Conservation (phyloP, 1,140 invertebrate genomes). For the Teleopsis dalmanni region DNA sequence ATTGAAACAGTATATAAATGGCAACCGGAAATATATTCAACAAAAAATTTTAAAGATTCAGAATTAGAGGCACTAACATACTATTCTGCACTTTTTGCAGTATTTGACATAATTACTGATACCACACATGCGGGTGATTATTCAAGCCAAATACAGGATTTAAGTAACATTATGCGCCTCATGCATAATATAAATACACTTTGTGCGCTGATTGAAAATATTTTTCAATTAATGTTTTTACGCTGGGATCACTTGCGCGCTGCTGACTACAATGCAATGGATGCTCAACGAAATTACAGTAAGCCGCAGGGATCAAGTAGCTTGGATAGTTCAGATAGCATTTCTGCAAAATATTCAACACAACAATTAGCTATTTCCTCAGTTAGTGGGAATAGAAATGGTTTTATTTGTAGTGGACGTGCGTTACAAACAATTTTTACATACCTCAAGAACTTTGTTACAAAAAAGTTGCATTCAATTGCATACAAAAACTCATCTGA, state of each 20-base stretch:
- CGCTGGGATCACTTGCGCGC: slow-evolving; percentile 32
- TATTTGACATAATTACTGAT: slow-evolving; percentile 28
- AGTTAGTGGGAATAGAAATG: slow-evolving; percentile 17
- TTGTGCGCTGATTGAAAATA: slow-evolving; percentile 30
- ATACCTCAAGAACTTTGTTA: slow-evolving; percentile 31
- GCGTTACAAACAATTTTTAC: slow-evolving; percentile 26
- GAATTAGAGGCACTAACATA: slow-evolving; percentile 29
- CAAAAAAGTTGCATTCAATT: slow-evolving; percentile 35
- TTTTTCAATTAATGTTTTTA: slow-evolving; percentile 33
- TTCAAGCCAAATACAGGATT: slow-evolving; percentile 16
- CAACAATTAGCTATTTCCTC: slow-evolving; percentile 2
- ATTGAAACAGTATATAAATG: slow-evolving; percentile 26
- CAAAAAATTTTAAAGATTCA: slow-evolving; percentile 18
- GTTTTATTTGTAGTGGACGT: slow-evolving; percentile 30
- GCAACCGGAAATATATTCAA: slow-evolving; percentile 24
- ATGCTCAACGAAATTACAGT: neutral
- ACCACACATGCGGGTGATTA: neutral
- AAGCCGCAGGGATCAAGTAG: neutral
- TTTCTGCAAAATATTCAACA: slow-evolving; percentile 6
- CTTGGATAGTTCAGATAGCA: slow-evolving; percentile 11
- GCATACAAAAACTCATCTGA: slow-evolving; percentile 27
- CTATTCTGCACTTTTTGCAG: slow-evolving; percentile 21
- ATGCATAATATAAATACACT: slow-evolving; percentile 24
- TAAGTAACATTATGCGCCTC: slow-evolving; percentile 28
- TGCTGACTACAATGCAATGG: neutral